Percentiles rank a stretch among this genome's conserved stretches.
phyloP scores from a whole-genome alignment of 2,888 invertebrate species.

The Stramonita haemastoma region DNA sequence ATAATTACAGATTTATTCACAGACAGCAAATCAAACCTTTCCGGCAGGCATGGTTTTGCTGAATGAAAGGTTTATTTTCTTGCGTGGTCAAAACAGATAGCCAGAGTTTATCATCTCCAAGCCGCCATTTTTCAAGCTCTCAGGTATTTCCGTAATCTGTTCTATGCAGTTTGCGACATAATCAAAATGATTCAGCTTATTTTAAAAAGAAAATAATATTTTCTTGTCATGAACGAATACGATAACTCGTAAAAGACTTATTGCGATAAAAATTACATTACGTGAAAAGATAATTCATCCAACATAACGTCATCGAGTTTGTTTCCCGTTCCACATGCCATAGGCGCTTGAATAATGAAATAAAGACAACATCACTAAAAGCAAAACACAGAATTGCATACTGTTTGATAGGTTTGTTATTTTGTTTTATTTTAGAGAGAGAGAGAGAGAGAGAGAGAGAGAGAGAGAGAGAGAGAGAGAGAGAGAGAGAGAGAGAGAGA shows the following conservation, averaged over 20 bases:
- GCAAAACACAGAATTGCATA: too few species aligned
- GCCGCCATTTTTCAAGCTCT: constrained; percentile 71
- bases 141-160: constrained; percentile 63
- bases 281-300: not conserved
- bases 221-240: not conserved
- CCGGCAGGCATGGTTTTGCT: constrained; percentile 51
- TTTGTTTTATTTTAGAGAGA: too few species aligned
- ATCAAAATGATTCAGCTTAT: not conserved
- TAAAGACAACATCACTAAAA: not conserved
- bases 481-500: too few species aligned
- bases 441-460: too few species aligned
- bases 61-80: not conserved
- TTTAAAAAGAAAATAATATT: not conserved
- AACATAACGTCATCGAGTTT: not conserved
- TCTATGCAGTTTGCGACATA: constrained; percentile 49
- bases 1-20: not conserved
- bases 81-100: constrained; percentile 31
- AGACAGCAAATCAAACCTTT: constrained; percentile 42
- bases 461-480: too few species aligned
- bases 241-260: not conserved
- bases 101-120: constrained; percentile 62
- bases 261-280: not conserved
- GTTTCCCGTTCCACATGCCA: not conserved
- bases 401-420: too few species aligned
- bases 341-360: not conserved